phyloP scores from a whole-genome alignment of 2,888 invertebrate species.

The Apeira syringaria region DNA sequence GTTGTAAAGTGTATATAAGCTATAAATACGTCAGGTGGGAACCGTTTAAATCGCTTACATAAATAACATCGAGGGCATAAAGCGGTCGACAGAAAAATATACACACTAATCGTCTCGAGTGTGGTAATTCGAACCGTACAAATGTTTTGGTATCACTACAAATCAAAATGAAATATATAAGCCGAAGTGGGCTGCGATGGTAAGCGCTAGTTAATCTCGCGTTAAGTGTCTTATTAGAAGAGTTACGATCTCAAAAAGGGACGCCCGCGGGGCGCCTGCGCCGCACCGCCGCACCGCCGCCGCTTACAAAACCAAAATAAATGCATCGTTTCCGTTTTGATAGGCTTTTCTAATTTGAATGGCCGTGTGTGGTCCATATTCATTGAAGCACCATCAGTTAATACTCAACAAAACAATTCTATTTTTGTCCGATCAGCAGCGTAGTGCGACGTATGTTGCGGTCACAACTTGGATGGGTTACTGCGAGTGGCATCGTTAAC shows the following conservation, averaged over 20 bases:
- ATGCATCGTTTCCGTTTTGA: constrained; percentile 76
- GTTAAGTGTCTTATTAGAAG: constrained; percentile 75
- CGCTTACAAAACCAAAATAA: constrained; percentile 63
- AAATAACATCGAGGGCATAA: constrained; percentile 37
- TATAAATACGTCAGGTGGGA: constrained; percentile 28
- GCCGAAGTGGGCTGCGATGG: constrained; percentile 64
- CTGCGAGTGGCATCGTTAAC: too few species aligned
- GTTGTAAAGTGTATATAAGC: constrained; percentile 28
- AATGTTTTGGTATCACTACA: constrained; percentile 63
- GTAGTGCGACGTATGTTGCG: too few species aligned
- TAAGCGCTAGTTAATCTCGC: constrained; percentile 69
- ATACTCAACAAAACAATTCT: constrained; percentile 49
- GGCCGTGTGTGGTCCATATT: constrained; percentile 72
- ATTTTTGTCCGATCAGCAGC: constrained; percentile 62
- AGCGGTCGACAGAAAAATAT: constrained; percentile 47
- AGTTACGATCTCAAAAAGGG: constrained; percentile 72
- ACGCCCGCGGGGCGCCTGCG: constrained; percentile 66
- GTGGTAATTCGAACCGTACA: constrained; percentile 44
- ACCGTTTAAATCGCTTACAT: constrained; percentile 29
- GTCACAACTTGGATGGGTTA: too few species aligned
- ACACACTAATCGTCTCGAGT: constrained; percentile 60
- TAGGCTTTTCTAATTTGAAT: constrained; percentile 73
- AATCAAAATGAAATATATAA: constrained; percentile 72
- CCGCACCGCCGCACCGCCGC: too few species aligned
- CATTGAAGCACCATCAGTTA: constrained; percentile 58